phyloP scores from a whole-genome alignment of 2,797 vertebrate species.

The Phoxinus dragarum region DNA sequence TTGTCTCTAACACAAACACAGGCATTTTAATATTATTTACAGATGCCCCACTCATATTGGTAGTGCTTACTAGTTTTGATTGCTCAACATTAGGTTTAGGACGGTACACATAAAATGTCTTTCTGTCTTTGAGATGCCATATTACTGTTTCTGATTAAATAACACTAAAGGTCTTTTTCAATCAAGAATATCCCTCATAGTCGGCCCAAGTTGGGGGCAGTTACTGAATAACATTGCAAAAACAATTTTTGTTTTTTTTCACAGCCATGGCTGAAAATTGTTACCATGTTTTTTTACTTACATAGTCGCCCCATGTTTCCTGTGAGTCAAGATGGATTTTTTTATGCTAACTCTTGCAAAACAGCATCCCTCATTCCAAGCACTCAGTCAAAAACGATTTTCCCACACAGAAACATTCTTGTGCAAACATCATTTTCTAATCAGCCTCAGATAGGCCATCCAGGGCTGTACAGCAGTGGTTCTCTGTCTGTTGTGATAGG shows the following conservation, averaged over 20 bases:
- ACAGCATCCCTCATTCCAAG: conserved; percentile 34
- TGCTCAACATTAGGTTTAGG: background rate
- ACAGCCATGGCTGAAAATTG: conserved; percentile 13
- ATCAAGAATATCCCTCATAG: background rate
- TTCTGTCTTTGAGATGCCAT: background rate
- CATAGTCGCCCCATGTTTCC: conserved; percentile 8
- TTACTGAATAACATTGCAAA: conserved; percentile 1
- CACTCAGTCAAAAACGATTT: conserved; percentile 16
- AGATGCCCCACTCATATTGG: background rate
- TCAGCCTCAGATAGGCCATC: conserved; percentile 4
- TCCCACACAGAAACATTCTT: conserved; percentile 12
- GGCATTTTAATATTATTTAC: background rate
- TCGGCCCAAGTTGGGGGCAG: background rate
- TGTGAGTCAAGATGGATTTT: conserved; percentile 8
- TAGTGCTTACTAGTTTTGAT: background rate
- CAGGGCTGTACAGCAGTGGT: background rate
- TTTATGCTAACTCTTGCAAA: conserved; percentile 29
- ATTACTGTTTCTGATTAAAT: background rate
- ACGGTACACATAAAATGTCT: background rate
- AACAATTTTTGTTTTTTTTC: conserved; percentile 16
- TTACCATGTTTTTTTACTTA: conserved; percentile 23
- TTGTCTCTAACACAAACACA: conserved; percentile 54
- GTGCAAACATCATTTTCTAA: conserved; percentile 27
- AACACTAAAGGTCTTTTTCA: background rate
- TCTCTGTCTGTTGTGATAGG: background rate